Conservation (phyloP, 2,888 invertebrate genomes). For the Lasioglossum pauxillum region DNA sequence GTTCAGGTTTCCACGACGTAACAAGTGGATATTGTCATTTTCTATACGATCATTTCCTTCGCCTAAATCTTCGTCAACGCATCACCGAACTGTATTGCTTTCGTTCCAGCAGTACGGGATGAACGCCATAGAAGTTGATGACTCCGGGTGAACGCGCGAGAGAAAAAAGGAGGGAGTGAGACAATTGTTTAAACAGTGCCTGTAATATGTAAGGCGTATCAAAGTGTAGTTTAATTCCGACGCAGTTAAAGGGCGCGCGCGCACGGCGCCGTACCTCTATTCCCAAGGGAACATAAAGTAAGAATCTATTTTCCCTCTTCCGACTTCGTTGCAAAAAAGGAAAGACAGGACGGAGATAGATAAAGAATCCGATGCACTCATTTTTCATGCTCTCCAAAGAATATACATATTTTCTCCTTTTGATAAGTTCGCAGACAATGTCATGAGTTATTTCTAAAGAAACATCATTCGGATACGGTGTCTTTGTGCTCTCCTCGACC, state of each 20-base stretch:
- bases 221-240: not conserved
- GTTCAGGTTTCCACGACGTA: conserved; percentile 64
- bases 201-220: not conserved
- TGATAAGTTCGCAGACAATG: not conserved
- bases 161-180: not conserved
- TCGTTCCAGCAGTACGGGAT: not conserved
- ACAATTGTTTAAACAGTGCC: not conserved
- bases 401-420: not conserved
- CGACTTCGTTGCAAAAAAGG: not conserved
- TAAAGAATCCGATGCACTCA: not conserved
- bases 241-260: not conserved
- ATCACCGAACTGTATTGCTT: conserved; percentile 16
- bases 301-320: not conserved
- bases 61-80: conserved; percentile 10
- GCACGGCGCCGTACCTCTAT: not conserved
- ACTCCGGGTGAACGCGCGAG: not conserved
- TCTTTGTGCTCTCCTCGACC: not conserved
- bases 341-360: not conserved
- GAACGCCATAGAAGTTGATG: not conserved
- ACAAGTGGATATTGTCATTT: conserved; percentile 78
- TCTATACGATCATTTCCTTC: conserved; percentile 45
- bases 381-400: conserved; percentile 2
- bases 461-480: not conserved
- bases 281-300: not conserved
- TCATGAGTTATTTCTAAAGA: not conserved